A percentile compares a stretch with the other conserved stretches of the same genome.
Conservation (phyloP, 2,113 vertebrate species). For the Sitta europaea region DNA sequence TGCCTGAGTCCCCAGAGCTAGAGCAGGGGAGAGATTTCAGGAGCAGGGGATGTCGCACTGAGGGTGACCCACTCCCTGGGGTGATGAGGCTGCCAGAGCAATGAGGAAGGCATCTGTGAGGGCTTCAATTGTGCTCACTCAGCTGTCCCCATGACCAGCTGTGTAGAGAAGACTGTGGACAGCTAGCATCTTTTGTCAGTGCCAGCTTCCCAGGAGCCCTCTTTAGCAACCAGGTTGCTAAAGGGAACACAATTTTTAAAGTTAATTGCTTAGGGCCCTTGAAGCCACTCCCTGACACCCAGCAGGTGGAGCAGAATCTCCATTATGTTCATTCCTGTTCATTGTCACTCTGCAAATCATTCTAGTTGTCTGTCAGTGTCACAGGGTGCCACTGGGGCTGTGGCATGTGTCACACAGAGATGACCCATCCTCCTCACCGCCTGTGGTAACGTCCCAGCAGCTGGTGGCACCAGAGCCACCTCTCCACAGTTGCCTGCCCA, state of each 20-base stretch:
- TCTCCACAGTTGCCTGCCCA: fast-evolving
- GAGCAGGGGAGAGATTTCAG: neutral
- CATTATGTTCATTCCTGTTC: neutral
- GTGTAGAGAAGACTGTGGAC: neutral
- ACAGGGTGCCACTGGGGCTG: neutral
- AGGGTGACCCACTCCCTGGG: fast-evolving
- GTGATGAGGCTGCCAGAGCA: neutral
- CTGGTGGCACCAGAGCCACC: neutral
- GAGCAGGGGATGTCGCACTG: neutral
- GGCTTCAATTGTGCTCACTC: neutral
- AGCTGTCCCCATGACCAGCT: neutral
- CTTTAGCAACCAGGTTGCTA: neutral
- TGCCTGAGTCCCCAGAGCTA: neutral
- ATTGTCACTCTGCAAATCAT: neutral
- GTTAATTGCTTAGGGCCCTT: neutral
- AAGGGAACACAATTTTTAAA: neutral
- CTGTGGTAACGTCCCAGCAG: neutral
- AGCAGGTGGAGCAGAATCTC: neutral
- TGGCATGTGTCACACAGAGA: neutral
- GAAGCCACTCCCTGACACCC: neutral
- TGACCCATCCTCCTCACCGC: fast-evolving
- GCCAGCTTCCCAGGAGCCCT: neutral
- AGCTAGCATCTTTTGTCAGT: neutral
- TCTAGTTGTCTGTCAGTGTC: neutral
- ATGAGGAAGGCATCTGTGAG: neutral